phyloP scores from a whole-genome alignment of 1,140 invertebrate genomes.

The Trinorchestia longiramus region DNA sequence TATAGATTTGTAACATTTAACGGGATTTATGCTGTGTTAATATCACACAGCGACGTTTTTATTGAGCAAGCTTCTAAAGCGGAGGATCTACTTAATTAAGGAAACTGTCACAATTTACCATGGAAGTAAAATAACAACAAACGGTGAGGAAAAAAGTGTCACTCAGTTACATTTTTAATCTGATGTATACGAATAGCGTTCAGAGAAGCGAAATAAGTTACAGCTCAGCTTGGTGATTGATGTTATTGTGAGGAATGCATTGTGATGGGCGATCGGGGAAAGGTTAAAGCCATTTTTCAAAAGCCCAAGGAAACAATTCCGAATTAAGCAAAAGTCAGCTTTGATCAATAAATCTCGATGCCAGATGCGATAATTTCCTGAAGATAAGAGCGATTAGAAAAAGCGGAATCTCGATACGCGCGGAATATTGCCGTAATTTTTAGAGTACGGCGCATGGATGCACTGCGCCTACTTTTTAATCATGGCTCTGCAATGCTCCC shows the following conservation, averaged over 20 bases:
- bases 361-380: not conserved
- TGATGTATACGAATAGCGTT: not conserved
- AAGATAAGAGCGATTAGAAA: not conserved
- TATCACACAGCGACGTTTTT: not conserved
- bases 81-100: not conserved
- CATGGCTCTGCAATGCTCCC: conserved; percentile 43
- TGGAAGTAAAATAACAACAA: not conserved
- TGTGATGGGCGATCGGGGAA: not conserved
- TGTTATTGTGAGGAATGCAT: not conserved
- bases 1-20: too few species aligned
- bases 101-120: not conserved
- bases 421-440: conserved; percentile 48
- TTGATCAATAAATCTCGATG: not conserved
- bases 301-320: not conserved
- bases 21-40: not conserved
- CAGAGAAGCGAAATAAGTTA: not conserved
- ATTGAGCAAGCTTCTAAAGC: not conserved
- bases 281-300: not conserved
- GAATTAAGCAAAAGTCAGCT: not conserved
- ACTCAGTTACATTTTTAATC: not conserved
- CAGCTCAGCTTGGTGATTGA: not conserved
- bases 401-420: not conserved
- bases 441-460: conserved; percentile 26
- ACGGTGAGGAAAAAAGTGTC: not conserved
- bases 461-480: conserved; percentile 51